Evolutionary conservation across 1,140 invertebrate species (phyloP).

Genomic region (Aphis gossypii): DNA sequence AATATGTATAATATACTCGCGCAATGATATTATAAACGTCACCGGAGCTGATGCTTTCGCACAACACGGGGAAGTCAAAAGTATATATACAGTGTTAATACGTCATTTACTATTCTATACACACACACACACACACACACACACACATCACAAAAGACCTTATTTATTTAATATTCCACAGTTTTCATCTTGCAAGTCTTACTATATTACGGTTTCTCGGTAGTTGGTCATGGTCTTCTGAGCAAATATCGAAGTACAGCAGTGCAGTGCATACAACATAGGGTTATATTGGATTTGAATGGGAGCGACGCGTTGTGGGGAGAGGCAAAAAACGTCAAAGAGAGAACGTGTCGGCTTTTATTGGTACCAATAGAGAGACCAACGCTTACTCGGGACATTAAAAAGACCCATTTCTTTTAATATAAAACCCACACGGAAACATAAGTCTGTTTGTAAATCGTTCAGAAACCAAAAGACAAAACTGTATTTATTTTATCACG

Average conservation of each 20-base stretch:
- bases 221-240: not conserved
- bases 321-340: constrained; percentile 13
- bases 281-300: constrained; percentile 36
- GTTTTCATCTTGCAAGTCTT: not conserved
- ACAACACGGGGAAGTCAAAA: no score
- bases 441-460: not conserved
- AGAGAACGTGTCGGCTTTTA: constrained; percentile 42
- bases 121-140: not conserved
- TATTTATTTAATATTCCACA: constrained; percentile 36
- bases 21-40: constrained; percentile 9
- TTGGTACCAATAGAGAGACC: constrained; percentile 30
- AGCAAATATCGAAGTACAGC: constrained; percentile 27
- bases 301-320: not conserved
- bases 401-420: constrained; percentile 30
- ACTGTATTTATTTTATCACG: not conserved
- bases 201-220: not conserved
- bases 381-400: constrained; percentile 22
- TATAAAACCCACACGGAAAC: constrained; percentile 7
- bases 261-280: not conserved
- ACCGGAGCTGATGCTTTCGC: not conserved
- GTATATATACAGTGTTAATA: not conserved
- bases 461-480: constrained; percentile 7
- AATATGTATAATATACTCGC: not conserved
- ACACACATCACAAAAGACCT: not conserved
- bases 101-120: not conserved